Conservation (phyloP, 2,113 vertebrate species). For the Genyomyrus donnyi region DNA sequence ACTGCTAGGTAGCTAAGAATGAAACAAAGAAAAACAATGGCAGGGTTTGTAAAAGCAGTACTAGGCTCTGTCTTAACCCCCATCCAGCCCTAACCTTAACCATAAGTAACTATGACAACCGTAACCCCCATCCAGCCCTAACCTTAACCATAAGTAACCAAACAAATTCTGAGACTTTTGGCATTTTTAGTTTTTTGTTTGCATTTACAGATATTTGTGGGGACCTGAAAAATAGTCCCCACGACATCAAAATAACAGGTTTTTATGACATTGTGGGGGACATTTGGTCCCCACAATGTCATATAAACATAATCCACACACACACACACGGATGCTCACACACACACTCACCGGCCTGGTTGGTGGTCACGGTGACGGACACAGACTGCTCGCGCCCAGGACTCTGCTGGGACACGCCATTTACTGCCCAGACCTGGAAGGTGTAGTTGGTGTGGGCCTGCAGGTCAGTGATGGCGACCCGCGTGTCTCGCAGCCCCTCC, state of each 20-base stretch:
- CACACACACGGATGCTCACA: background rate
- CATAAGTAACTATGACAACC: no score
- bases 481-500: slow-evolving; percentile 75
- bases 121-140: background rate
- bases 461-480: slow-evolving; percentile 90
- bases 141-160: background rate
- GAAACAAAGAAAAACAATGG: background rate
- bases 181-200: background rate
- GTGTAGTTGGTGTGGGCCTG: slow-evolving; percentile 98
- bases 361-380: slow-evolving; percentile 92
- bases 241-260: background rate
- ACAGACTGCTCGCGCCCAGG: slow-evolving; percentile 84
- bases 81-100: background rate
- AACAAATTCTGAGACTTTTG: background rate
- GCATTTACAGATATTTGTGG: background rate
- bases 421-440: slow-evolving; percentile 92
- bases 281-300: background rate
- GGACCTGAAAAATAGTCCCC: background rate
- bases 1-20: background rate
- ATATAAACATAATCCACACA: background rate
- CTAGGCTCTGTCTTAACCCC: background rate
- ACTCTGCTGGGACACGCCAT: slow-evolving; percentile 87
- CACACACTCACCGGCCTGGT: slow-evolving; percentile 87
- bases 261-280: background rate
- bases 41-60: background rate